Base-by-base conservation (phyloP, 2,797 vertebrate species). In the Morelia viridis region DNA sequence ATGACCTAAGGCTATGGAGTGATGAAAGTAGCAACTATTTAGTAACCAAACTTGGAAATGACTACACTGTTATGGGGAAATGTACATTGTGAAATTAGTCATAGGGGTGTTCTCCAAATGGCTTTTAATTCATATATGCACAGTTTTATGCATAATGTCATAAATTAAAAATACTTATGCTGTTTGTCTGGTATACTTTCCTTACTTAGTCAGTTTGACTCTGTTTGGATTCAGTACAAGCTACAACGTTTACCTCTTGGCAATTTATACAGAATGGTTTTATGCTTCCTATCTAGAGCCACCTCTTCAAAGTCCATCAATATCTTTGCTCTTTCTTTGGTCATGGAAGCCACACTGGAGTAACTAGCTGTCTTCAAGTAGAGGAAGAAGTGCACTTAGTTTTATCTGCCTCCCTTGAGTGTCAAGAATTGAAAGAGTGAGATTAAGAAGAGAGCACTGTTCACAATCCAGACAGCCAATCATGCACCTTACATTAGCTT, bases 21-120 rank as follows among this genome's bases (percentile, higher is more conserved):
- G 91, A 87, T 11, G 86, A 80, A 80, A 7, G 85, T 91, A 93
- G 31, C 24, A 91, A 60, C 46, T 90, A 5, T 65, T 94, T 92
- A 91, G 28, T 93, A 89, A 89, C 90, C 94, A 1, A 62, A 35
- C 89, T 61, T 8, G 31, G 0, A 87, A 94, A 15, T 95, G 91
- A 9, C 46, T 91, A 15, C 12, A 88, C 35, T 3, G 3, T 28
- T 92, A 1, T 58, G 94, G 68, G 35, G 93, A 94, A 53, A 60
- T 64, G 11, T 28, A 89, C 50, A 93, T 94, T 94, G 92, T 41
- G 26, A 8, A 90, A 87, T 5, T 83, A 68, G 1, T 4, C 1
- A 1, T 10, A 84, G 61, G 4, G 87, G 15, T 80, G 56, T 15
- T 28, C 64, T 89, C 41, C 91, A 60, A 17, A 92, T 94, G 46